Evolutionary conservation across 2,113 vertebrate species (phyloP).

Genomic region (Coryphaenoides rupestris): DNA sequence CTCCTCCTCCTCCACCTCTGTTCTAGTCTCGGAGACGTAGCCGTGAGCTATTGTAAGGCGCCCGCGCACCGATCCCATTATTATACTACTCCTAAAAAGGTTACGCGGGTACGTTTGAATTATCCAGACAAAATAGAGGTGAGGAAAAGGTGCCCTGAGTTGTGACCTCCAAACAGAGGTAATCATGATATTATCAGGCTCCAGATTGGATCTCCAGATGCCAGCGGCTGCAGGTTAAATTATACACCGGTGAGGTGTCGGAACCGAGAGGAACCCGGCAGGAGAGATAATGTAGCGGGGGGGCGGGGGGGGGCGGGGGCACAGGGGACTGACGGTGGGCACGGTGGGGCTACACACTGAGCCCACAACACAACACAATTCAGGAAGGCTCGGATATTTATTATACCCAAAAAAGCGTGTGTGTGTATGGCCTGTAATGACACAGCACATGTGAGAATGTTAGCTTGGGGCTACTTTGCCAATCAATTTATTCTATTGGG

Average conservation of each 20-base stretch:
- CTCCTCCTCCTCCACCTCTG: no score
- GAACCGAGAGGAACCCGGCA: constrained; percentile 50
- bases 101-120: constrained; percentile 29
- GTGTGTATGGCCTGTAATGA: no score
- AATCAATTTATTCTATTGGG: no score
- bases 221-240: constrained; percentile 40
- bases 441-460: no score
- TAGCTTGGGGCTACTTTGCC: no score
- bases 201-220: constrained; percentile 40
- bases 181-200: constrained; percentile 40
- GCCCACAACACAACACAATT: no score
- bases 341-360: constrained; percentile 25
- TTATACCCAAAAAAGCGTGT: no score
- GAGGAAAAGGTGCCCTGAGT: constrained; percentile 44
- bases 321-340: constrained; percentile 1
- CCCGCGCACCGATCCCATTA: background rate
- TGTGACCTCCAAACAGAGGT: constrained; percentile 48
- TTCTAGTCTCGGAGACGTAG: no score
- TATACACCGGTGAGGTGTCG: constrained; percentile 30
- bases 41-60: constrained; percentile 21
- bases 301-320: constrained; percentile 21
- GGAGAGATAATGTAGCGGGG: constrained; percentile 45
- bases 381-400: no score
- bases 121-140: constrained; percentile 38
- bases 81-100: constrained; percentile 7